phyloP scores from a whole-genome alignment of 1,140 invertebrate genomes.

The Mamestra configurata region DNA sequence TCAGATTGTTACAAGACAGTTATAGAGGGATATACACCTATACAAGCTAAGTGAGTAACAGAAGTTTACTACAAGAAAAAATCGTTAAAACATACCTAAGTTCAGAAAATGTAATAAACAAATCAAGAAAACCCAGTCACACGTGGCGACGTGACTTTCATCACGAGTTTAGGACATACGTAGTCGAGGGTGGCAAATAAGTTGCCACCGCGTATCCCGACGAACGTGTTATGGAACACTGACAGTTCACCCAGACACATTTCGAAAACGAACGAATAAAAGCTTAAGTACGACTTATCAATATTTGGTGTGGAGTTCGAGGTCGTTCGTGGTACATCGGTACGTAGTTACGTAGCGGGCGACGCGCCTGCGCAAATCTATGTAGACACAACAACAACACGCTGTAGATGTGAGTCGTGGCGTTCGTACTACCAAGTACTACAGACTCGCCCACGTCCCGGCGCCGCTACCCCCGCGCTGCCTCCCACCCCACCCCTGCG shows the following conservation, averaged over 20 bases:
- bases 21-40: neutral
- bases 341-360: conserved; percentile 52
- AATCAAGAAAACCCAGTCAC: conserved; percentile 2
- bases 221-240: neutral
- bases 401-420: conserved; percentile 66
- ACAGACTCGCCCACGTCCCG: conserved; percentile 86
- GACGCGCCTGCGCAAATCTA: conserved; percentile 75
- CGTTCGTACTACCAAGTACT: conserved; percentile 83
- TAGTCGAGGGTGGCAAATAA: neutral
- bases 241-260: conserved; percentile 33
- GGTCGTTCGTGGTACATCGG: conserved; percentile 67
- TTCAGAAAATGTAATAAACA: neutral
- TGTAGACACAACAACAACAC: conserved; percentile 83
- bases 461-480: conserved; percentile 37
- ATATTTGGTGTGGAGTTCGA: conserved; percentile 77
- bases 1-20: neutral
- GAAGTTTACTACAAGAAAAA: neutral
- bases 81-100: too few relatives aligned
- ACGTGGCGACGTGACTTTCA: neutral
- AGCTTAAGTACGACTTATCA: conserved; percentile 59
- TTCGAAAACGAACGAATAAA: conserved; percentile 39
- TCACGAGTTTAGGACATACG: neutral
- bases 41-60: neutral
- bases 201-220: neutral
- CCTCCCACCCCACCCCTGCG: conserved; percentile 52